Base-by-base conservation (phyloP, 2,113 vertebrate species). In the Percina caprodes region DNA sequence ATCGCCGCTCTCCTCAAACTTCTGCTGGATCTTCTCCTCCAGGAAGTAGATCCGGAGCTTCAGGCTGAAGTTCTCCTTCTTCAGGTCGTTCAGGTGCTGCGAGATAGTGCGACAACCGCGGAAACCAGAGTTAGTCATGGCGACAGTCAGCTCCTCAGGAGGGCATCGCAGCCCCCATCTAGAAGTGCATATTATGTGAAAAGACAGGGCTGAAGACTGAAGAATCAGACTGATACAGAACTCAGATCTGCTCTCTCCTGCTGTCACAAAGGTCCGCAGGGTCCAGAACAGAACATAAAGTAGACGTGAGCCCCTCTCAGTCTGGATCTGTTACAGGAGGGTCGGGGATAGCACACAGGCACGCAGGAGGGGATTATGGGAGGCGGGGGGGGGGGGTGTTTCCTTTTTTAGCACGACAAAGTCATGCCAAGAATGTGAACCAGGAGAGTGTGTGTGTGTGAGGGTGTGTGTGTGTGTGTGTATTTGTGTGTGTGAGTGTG, bases 1-100 rank as follows among this genome's bases (percentile, higher is more conserved):
- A 0, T 98, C 96, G 23, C 82, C 91, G 92, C 95, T 95, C 86
- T 94, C 95, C 90, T 99, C 96, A 67, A 96, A 96, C 92, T 97
- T 98, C 93, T 97, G 96, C 82, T 99, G 97, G 94, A 99, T 95
- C 35, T 95, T 96, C 90, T 99, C 98, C 92, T 99, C 98, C 95
- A 99, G 95, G 93, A 99, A 99, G 92, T 99, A 99, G 93, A 99
- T 99, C 92, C 98, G 93, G 68, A 99, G 95, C 93, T 99, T 99
- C 90, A 99, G 96, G 94, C 97, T 99, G 97, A 99, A 99, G 94
- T 99, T 99, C 95, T 99, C 98, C 93, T 99, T 99, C 95, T 99
- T 99, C 93, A 99, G 95, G 96, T 99, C 98, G 66, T 97, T 97
- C 91, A 99, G 97, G 93, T 99, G 98, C 97, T 99, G 98, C 69